These are phyloP conservation scores for Caracal caracal DNA, from an alignment of 2,113 vertebrate genomes.

Conservation along the genomic window DNA sequence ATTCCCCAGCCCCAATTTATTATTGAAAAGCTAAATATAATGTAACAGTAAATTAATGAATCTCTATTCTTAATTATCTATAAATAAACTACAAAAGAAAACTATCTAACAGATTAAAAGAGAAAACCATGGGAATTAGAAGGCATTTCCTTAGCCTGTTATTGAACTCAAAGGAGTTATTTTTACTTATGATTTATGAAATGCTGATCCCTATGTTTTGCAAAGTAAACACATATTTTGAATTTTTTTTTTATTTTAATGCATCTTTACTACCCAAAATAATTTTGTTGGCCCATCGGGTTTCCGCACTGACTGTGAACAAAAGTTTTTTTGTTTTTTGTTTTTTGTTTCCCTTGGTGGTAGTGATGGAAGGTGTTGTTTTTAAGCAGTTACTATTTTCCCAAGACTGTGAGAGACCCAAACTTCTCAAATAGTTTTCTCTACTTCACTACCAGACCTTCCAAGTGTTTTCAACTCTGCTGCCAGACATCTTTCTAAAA, in stretches of 20 bases:
- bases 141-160: neutral
- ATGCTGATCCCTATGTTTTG: conserved; percentile 9
- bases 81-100: conserved; percentile 21
- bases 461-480: conserved; percentile 2
- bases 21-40: conserved; percentile 5
- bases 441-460: neutral
- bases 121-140: neutral
- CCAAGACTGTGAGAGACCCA: neutral
- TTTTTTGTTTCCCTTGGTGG: neutral
- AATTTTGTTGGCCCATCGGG: neutral
- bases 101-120: neutral
- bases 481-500: conserved; percentile 41
- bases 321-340: neutral
- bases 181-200: conserved; percentile 25
- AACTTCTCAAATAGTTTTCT: neutral
- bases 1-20: neutral
- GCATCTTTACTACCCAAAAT: neutral
- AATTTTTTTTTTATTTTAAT: conserved; percentile 26
- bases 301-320: neutral
- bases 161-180: neutral
- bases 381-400: neutral
- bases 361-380: neutral
- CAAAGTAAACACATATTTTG: neutral
- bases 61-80: conserved; percentile 9
- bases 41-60: neutral